phyloP scores from a whole-genome alignment of 92 coral and sea anemone species.

The Paragorgia papillata region DNA sequence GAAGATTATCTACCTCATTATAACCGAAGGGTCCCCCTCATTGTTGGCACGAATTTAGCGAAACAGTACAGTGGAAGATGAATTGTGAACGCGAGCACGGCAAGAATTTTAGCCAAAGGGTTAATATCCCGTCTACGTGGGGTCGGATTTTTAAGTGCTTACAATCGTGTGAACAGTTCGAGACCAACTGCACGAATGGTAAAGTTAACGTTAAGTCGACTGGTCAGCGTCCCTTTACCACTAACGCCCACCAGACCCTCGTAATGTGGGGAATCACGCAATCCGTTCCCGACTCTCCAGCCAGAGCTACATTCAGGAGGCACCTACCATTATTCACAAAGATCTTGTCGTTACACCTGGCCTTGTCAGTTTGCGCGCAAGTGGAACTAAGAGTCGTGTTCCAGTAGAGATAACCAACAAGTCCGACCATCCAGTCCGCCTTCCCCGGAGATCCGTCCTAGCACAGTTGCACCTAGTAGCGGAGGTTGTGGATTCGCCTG shows the following conservation, averaged over 20 bases:
- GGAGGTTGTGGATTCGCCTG: neutral
- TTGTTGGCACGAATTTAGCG: conserved; percentile 14
- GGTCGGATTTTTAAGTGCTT: conserved; percentile 15
- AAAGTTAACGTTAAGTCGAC: neutral
- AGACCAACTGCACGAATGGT: neutral
- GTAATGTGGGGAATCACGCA: conserved; percentile 29
- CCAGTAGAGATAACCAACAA: conserved; percentile 12
- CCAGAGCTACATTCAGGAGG: neutral
- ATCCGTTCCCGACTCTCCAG: conserved; percentile 1
- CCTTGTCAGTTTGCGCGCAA: neutral
- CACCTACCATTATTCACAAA: neutral
- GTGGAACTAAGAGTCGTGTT: conserved; percentile 32
- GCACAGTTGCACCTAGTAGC: neutral
- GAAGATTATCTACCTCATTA: too few species aligned
- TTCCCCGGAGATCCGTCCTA: neutral
- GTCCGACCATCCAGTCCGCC: neutral
- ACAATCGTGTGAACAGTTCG: conserved; percentile 4
- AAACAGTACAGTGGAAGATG: neutral
- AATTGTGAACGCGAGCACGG: conserved; percentile 29
- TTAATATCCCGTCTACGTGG: conserved; percentile 19
- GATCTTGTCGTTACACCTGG: neutral
- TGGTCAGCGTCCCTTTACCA: neutral
- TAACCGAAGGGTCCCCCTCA: conserved; percentile 24
- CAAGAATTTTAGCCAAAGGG: conserved; percentile 29
- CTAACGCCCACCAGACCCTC: conserved; percentile 20